phyloP scores from a whole-genome alignment of 2,888 invertebrate species.

The Metacarcinus magister region DNA sequence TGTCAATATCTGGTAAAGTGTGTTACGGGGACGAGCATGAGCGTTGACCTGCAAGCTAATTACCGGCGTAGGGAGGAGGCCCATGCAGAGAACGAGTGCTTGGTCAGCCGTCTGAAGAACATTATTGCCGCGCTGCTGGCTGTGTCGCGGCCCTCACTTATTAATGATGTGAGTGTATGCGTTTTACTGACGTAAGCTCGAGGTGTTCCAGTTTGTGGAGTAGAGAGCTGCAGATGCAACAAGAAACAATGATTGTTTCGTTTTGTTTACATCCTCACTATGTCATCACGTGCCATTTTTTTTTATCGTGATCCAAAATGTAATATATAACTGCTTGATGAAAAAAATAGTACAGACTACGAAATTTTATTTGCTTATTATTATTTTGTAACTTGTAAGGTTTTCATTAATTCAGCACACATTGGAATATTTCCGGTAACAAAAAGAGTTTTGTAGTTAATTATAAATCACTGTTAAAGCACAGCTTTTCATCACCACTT shows the following conservation, averaged over 20 bases:
- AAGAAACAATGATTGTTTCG: background rate
- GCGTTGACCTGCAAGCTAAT: slow-evolving; percentile 49
- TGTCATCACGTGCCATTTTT: background rate
- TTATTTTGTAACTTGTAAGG: background rate
- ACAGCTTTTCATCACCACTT: background rate
- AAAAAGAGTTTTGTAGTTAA: background rate
- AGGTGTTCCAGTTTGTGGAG: background rate
- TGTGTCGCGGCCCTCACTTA: background rate
- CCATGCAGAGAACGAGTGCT: background rate
- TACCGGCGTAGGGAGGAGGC: background rate
- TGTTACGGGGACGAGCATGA: slow-evolving; percentile 28
- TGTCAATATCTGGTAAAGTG: slow-evolving; percentile 46
- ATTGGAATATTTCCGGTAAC: too few relatives aligned
- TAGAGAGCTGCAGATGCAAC: background rate
- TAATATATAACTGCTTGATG: background rate
- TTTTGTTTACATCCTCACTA: background rate
- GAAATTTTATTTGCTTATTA: background rate
- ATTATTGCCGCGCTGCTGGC: background rate
- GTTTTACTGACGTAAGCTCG: background rate
- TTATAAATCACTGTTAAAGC: background rate
- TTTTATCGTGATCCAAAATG: background rate
- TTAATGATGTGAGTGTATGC: background rate
- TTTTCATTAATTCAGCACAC: background rate
- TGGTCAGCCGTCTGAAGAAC: slow-evolving; percentile 11
- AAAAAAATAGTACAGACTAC: background rate